These are phyloP conservation scores for Meghimatium bilineatum DNA, from an alignment of 2,888 invertebrate species.

Conservation along the genomic window DNA sequence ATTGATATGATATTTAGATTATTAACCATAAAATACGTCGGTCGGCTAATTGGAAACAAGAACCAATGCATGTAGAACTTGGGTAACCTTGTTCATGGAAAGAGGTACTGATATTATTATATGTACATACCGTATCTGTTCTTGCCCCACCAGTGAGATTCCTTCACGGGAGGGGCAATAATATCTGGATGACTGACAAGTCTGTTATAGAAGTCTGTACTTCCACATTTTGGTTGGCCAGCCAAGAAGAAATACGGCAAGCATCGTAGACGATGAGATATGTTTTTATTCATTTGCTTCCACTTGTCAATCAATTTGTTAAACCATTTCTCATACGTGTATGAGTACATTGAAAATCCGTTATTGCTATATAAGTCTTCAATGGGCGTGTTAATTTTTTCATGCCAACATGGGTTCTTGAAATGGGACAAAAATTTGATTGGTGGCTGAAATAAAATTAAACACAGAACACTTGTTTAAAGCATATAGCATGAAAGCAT, in stretches of 20 bases:
- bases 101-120: no score
- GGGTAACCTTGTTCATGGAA: no score
- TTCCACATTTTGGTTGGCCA: slow-evolving; percentile 71
- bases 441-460: slow-evolving; percentile 55
- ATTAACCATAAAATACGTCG: no score
- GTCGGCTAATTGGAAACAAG: no score
- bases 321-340: slow-evolving; percentile 48
- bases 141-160: slow-evolving; percentile 71
- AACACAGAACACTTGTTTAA: no score
- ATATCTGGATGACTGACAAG: slow-evolving; percentile 66
- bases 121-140: slow-evolving; percentile 60
- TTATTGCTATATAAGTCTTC: slow-evolving; percentile 62
- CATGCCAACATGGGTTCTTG: slow-evolving; percentile 71
- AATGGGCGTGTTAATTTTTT: slow-evolving; percentile 51
- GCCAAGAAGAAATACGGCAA: slow-evolving; percentile 87
- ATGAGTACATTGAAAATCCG: slow-evolving; percentile 56
- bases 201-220: slow-evolving; percentile 66
- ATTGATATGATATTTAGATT: no score
- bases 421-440: slow-evolving; percentile 58
- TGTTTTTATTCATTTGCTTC: slow-evolving; percentile 34
- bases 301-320: slow-evolving; percentile 37
- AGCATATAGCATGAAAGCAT: no score
- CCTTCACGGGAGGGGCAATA: slow-evolving; percentile 65
- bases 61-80: no score
- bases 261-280: slow-evolving; percentile 79